phyloP scores from a whole-genome alignment of 1,140 invertebrate genomes.

The Zaprionus nigranus region DNA sequence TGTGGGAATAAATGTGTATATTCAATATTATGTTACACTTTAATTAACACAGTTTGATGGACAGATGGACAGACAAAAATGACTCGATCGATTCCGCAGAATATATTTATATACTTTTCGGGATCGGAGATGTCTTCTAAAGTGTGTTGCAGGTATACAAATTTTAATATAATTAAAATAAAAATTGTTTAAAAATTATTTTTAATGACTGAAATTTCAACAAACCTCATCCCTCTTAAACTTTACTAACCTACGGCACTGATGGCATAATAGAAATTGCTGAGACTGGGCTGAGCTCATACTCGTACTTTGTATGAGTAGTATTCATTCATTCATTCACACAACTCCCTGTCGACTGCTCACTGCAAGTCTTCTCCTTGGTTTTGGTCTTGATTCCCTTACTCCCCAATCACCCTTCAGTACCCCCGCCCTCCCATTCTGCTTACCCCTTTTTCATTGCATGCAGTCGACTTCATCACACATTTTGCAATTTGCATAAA shows the following conservation, averaged over 20 bases:
- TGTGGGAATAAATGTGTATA: no score
- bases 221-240: not conserved
- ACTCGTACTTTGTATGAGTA: not conserved
- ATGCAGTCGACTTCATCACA: conserved; percentile 70
- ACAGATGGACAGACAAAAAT: no score
- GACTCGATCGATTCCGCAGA: no score
- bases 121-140: no score
- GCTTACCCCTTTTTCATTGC: conserved; percentile 1
- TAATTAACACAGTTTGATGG: no score
- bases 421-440: not conserved
- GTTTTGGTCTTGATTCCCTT: not conserved
- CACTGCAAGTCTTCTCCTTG: conserved; percentile 13
- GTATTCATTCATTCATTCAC: conserved; percentile 55
- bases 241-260: not conserved
- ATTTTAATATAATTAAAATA: no score
- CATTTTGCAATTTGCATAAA: conserved; percentile 82
- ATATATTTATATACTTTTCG: no score
- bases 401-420: not conserved
- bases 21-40: no score
- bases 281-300: not conserved
- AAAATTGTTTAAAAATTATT: no score
- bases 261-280: not conserved
- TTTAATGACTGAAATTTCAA: no score
- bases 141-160: no score
- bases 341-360: conserved; percentile 24